Base-by-base conservation (phyloP, 2,797 vertebrate species). In the Eurystomus glaucurus region DNA sequence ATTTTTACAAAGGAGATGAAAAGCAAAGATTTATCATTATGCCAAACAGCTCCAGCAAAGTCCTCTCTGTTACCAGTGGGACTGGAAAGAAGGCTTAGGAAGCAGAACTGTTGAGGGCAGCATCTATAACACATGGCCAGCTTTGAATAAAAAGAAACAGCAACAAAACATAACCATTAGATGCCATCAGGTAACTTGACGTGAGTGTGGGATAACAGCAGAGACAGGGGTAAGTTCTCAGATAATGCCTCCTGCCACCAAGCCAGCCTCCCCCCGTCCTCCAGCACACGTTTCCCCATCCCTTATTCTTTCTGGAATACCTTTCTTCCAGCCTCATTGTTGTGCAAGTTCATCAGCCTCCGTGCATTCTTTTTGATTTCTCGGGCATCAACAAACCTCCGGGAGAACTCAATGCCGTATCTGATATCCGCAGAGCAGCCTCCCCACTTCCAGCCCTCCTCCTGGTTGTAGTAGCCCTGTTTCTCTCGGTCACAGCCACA, bases 381-480 rank as follows among this genome's bases (percentile, higher is more conserved):
- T 3, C 99, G 98, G 74, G 99, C 99, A 35, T 99, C 99, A 68
- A 99, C 99, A 86, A 99, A 99, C 97, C 99, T 99, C 61, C 99
- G 98, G 71, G 99, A 99, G 98, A 99, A 99, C 97, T 99, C 99
- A 81, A 99, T 99, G 88, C 99, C 99, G 9, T 99, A 99, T 98
- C 99, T 99, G 91, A 99, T 98, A 62, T 99, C 99, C 3, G 99
- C 99, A 0, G 99, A 99, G 98, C 99, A 99, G 98, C 99, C 99
- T 55, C 99, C 99, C 99, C 99, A 99, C 97, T 99, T 99, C 99
- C 99, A 99, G 98, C 99, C 99, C 96, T 99, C 99, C 65, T 99
- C 99, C 84, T 99, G 99, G 98, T 99, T 99, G 93, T 99, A 99
- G 98, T 99, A 99, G 93, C 99, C 99, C 97, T 99, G 99, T 98